Percentiles rank a stretch among this genome's conserved stretches.
Conservation (phyloP, 2,888 invertebrate species). For the Cacoxenus indagator region DNA sequence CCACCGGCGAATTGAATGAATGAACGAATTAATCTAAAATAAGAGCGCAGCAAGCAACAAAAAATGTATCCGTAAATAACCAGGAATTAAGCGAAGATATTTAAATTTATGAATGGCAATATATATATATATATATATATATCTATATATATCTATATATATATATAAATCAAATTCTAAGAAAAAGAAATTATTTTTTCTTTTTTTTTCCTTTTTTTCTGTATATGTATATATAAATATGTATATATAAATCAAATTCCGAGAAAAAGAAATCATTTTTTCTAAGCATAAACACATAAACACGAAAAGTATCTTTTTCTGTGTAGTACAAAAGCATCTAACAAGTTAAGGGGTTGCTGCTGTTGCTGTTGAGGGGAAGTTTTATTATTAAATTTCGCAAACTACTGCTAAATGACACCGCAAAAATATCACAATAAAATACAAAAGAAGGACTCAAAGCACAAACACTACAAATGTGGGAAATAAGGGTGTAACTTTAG, state of each 20-base stretch:
- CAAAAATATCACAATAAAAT: constrained; percentile 51
- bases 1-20: background rate
- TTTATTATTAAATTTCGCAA: constrained; percentile 59
- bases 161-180: too few species aligned
- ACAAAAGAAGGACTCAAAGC: constrained; percentile 39
- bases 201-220: too few species aligned
- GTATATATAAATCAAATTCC: too few species aligned
- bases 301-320: too few species aligned
- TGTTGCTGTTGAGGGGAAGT: constrained; percentile 16
- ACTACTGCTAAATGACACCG: constrained; percentile 58
- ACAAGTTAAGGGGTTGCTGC: constrained; percentile 21
- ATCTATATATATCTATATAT: too few species aligned
- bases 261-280: too few species aligned
- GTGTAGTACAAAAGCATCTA: too few species aligned
- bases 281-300: too few species aligned
- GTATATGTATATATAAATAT: too few species aligned
- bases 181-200: too few species aligned
- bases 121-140: too few species aligned
- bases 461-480: background rate
- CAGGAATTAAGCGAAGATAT: background rate
- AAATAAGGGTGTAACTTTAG: background rate
- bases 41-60: background rate
- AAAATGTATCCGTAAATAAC: background rate
- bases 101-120: too few species aligned
- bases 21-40: background rate